A percentile compares a stretch with the other conserved stretches of the same genome.
phyloP scores from a whole-genome alignment of 2,113 vertebrate species.

The Promerops cafer region DNA sequence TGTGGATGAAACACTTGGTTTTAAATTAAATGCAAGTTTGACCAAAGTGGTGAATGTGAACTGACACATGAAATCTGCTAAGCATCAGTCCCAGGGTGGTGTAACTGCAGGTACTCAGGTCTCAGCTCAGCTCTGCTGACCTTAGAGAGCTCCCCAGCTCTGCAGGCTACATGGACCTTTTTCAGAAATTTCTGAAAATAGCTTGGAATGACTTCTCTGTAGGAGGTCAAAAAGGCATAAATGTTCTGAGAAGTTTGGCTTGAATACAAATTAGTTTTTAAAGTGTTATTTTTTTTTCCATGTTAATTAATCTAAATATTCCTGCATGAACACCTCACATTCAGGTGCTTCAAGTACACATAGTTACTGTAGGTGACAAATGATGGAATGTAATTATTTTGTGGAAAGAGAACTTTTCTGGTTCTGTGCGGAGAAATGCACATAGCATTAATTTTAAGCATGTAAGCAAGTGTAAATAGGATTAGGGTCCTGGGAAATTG shows the following conservation, averaged over 20 bases:
- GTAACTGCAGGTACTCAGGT: background rate
- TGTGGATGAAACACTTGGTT: background rate
- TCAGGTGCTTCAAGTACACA: background rate
- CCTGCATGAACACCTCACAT: background rate
- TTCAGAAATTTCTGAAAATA: background rate
- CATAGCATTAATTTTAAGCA: background rate
- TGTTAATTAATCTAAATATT: background rate
- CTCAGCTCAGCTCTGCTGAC: background rate
- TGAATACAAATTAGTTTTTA: background rate
- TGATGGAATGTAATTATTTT: background rate
- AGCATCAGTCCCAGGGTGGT: background rate
- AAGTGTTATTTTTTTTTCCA: background rate
- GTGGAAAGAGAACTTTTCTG: background rate
- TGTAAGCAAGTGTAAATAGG: background rate
- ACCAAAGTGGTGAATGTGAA: background rate
- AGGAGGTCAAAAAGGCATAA: background rate
- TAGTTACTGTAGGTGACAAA: background rate
- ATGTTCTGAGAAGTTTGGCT: background rate
- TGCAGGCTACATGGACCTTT: background rate
- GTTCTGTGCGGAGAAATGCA: background rate
- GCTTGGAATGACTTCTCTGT: background rate
- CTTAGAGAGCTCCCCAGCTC: background rate
- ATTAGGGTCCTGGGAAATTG: background rate
- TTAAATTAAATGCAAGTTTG: background rate
- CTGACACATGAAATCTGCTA: background rate